These are phyloP conservation scores for Cyclargus thomasi DNA, from an alignment of 1,140 invertebrate species.

Conservation along the genomic window DNA sequence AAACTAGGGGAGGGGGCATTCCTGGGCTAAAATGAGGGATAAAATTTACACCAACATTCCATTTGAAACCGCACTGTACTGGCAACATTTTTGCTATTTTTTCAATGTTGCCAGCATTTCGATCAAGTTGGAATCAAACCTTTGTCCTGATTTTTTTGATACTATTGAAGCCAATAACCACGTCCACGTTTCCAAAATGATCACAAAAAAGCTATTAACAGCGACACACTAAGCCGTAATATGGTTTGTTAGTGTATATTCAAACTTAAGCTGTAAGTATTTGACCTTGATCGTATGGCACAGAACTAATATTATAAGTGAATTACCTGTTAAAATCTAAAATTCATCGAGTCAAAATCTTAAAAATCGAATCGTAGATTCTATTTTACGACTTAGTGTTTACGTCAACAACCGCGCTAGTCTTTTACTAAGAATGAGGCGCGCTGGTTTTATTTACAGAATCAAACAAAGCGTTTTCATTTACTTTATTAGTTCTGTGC, in stretches of 20 bases:
- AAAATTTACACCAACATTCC: conserved; percentile 76
- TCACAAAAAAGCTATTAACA: conserved; percentile 50
- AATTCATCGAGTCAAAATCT: no score
- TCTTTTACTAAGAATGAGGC: no score
- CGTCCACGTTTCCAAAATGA: conserved; percentile 69
- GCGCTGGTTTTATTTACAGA: no score
- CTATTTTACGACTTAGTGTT: no score
- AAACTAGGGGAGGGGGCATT: conserved; percentile 55
- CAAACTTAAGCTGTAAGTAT: conserved; percentile 28
- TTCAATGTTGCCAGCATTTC: conserved; percentile 57
- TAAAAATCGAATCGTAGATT: no score
- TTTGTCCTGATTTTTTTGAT: conserved; percentile 21
- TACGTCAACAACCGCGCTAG: no score
- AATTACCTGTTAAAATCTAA: no score
- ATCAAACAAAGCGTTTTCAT: no score
- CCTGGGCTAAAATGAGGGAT: conserved; percentile 46
- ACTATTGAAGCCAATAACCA: conserved; percentile 57
- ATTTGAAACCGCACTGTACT: conserved; percentile 61
- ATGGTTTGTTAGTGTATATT: conserved; percentile 74
- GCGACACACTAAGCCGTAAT: conserved; percentile 60
- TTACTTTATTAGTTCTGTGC: no score
- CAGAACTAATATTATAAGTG: no score
- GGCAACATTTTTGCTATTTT: conserved; percentile 49
- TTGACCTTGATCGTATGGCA: not conserved
- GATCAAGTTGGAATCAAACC: conserved; percentile 69